Conservation (phyloP, 2,888 invertebrate species). For the Holacanthella duospinosa region DNA sequence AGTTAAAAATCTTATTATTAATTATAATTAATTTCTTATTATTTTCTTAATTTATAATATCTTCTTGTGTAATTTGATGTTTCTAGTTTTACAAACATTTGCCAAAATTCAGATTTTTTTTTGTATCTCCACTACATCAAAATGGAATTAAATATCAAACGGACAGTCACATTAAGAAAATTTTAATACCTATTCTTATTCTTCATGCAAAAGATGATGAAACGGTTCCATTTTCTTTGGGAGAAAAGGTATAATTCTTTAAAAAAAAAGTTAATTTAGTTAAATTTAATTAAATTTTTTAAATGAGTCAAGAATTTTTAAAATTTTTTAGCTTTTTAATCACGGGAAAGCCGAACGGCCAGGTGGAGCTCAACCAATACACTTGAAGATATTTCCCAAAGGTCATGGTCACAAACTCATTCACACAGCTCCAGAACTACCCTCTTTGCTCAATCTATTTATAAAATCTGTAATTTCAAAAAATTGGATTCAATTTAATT, state of each 20-base stretch:
- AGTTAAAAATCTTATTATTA: background rate
- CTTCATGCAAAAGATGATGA: constrained; percentile 77
- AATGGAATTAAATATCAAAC: constrained; percentile 66
- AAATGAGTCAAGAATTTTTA: background rate
- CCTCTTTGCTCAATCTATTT: constrained; percentile 15
- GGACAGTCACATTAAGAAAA: constrained; percentile 57
- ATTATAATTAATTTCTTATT: no score
- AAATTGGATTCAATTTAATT: background rate
- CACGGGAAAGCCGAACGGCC: constrained; percentile 51
- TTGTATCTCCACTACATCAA: constrained; percentile 61
- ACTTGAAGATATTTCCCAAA: constrained; percentile 60
- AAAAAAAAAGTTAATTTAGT: background rate
- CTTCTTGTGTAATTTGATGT: background rate
- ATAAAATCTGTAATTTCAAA: background rate
- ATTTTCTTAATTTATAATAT: background rate
- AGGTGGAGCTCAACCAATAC: constrained; percentile 50
- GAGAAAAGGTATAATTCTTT: constrained; percentile 52
- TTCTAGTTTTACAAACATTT: constrained; percentile 63
- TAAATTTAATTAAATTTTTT: background rate
- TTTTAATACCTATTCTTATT: constrained; percentile 65
- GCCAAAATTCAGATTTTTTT: constrained; percentile 71
- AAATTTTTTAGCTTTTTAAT: constrained; percentile 51
- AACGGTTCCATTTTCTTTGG: constrained; percentile 69
- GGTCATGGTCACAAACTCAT: constrained; percentile 65
- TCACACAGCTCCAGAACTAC: constrained; percentile 53